phyloP scores from a whole-genome alignment of 2,797 vertebrate genomes.

The Alfaro cultratus region DNA sequence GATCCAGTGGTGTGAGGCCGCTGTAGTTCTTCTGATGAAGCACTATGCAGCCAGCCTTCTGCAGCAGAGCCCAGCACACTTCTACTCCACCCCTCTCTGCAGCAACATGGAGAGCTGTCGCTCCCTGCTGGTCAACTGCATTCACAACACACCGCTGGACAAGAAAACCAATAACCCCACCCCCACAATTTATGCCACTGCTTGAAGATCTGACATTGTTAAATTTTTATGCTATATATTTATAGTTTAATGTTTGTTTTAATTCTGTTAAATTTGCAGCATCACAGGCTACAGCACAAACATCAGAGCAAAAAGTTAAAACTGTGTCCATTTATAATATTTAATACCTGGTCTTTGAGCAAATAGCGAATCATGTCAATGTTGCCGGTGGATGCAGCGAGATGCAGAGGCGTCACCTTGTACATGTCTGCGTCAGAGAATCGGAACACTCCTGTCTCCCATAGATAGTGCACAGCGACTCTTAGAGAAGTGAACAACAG shows the following conservation, averaged over 20 bases:
- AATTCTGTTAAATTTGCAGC: neutral
- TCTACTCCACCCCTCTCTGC: constrained; percentile 81
- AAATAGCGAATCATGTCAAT: constrained; percentile 81
- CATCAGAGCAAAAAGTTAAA: neutral
- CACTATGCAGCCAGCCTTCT: constrained; percentile 73
- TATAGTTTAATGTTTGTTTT: neutral
- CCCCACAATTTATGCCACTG: neutral
- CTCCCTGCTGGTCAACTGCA: constrained; percentile 81
- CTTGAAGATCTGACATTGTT: neutral
- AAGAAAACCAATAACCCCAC: constrained; percentile 12
- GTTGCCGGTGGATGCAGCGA: constrained; percentile 83
- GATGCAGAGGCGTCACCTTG: constrained; percentile 80
- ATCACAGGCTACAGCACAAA: neutral
- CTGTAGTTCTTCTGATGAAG: constrained; percentile 78
- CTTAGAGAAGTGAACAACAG: constrained; percentile 43
- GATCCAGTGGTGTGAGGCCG: constrained; percentile 81
- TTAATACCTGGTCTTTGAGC: constrained; percentile 76
- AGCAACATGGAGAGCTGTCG: constrained; percentile 82
- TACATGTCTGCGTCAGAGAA: constrained; percentile 83
- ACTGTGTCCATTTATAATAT: neutral
- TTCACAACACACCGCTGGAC: constrained; percentile 78
- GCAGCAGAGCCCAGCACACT: constrained; percentile 83
- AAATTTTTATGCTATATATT: neutral
- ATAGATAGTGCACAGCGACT: constrained; percentile 82
- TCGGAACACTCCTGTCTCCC: constrained; percentile 83